Conservation (phyloP, 1,140 invertebrate genomes). For the Solenopsis invicta region DNA sequence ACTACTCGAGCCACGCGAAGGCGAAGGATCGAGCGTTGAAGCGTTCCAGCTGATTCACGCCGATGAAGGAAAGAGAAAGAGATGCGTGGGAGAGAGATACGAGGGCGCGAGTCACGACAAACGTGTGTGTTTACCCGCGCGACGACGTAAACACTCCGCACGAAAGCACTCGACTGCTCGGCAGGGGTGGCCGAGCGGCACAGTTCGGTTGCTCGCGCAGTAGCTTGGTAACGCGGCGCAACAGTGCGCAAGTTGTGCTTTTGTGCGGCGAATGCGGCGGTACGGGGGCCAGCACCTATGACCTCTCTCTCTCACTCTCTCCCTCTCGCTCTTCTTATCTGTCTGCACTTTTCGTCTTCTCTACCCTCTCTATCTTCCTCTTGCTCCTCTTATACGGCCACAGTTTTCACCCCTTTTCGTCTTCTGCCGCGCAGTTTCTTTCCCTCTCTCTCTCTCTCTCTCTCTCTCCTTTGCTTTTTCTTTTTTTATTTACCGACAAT, state of each 20-base stretch:
- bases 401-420: constrained; percentile 35
- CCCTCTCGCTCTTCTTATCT: constrained; percentile 13
- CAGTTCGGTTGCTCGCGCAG: constrained; percentile 73
- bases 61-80: constrained; percentile 34
- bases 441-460: too few species aligned
- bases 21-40: neutral
- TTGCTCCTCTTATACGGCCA: neutral
- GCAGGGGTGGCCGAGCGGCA: constrained; percentile 72
- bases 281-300: constrained; percentile 46
- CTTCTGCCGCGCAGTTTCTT: neutral
- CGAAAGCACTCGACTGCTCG: constrained; percentile 75
- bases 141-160: constrained; percentile 76
- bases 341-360: constrained; percentile 43
- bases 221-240: constrained; percentile 75
- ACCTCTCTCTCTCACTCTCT: constrained; percentile 32
- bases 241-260: constrained; percentile 78
- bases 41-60: constrained; percentile 59
- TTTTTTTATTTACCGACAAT: constrained; percentile 15
- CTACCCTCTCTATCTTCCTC: constrained; percentile 6
- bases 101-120: constrained; percentile 26
- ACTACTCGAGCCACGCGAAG: neutral
- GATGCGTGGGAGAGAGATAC: neutral
- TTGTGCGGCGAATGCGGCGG: constrained; percentile 73
- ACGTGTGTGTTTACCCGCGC: constrained; percentile 65
- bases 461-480: neutral